phyloP scores from a whole-genome alignment of 1,140 invertebrate genomes.

The Archivesica marissinica region DNA sequence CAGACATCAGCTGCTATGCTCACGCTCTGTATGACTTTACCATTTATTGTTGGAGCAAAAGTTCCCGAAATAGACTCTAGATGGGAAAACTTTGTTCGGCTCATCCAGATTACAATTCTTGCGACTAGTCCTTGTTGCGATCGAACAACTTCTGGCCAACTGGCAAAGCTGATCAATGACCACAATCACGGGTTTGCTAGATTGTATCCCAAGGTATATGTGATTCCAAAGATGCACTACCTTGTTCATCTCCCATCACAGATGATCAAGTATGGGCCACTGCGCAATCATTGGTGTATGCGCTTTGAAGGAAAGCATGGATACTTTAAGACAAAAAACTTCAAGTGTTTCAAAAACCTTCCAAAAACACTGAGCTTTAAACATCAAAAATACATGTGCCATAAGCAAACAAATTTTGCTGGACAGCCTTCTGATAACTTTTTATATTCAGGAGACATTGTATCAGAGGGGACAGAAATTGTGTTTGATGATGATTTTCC shows the following conservation, averaged over 20 bases:
- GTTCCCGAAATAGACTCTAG: not conserved
- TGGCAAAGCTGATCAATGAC: not conserved
- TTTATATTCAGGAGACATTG: no score
- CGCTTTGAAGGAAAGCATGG: no score
- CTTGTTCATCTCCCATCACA: conserved; percentile 29
- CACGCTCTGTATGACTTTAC: not conserved
- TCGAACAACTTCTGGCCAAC: not conserved
- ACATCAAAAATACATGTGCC: no score
- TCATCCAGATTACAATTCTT: not conserved
- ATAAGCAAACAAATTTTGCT: no score
- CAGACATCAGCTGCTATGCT: conserved; percentile 1
- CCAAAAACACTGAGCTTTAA: no score
- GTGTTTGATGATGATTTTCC: no score
- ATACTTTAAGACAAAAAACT: no score
- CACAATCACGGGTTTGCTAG: not conserved
- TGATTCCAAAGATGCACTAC: conserved; percentile 35
- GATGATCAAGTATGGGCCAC: conserved; percentile 27
- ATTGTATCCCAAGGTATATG: conserved; percentile 36
- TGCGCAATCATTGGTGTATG: conserved; percentile 26
- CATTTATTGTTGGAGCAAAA: not conserved
- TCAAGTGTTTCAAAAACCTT: no score
- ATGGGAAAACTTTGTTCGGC: conserved; percentile 7
- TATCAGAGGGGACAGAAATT: no score
- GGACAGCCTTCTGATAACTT: no score
- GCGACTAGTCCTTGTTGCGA: conserved; percentile 1